Conservation (phyloP, 2,113 vertebrate genomes). For the Dromaius novaehollandiae region DNA sequence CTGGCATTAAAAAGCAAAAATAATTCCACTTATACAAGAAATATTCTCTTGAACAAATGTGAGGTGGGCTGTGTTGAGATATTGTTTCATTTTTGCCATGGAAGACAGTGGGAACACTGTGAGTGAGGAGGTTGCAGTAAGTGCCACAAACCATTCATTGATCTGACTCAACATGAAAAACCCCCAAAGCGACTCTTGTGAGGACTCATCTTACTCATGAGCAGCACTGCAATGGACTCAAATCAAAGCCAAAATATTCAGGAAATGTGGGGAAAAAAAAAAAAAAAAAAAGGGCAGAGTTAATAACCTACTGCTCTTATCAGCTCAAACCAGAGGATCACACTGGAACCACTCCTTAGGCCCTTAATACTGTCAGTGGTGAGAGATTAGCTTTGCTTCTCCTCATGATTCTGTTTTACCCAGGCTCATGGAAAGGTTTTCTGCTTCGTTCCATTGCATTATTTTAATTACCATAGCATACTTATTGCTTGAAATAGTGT, state of each 20-base stretch:
- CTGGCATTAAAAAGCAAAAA: background rate
- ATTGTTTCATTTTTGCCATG: background rate
- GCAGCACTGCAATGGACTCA: fast-evolving
- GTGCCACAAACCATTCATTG: background rate
- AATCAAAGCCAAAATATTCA: background rate
- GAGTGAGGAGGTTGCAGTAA: background rate
- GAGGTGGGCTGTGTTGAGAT: background rate
- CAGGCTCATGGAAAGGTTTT: background rate
- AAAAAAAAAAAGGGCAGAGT: background rate
- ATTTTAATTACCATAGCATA: background rate
- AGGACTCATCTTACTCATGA: background rate
- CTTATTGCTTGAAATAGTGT: background rate
- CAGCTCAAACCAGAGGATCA: background rate
- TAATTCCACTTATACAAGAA: background rate
- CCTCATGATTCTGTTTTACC: background rate
- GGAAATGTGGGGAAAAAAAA: too few relatives aligned
- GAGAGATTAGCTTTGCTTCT: background rate
- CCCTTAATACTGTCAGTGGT: background rate
- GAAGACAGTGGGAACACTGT: background rate
- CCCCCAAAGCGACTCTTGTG: background rate
- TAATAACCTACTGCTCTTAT: background rate
- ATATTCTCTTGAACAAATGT: background rate
- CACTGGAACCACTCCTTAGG: background rate
- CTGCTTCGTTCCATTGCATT: background rate
- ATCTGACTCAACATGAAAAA: background rate